Evolutionary conservation across 2,113 vertebrate genomes (phyloP).

Genomic region (Dryoscopus gambensis): DNA sequence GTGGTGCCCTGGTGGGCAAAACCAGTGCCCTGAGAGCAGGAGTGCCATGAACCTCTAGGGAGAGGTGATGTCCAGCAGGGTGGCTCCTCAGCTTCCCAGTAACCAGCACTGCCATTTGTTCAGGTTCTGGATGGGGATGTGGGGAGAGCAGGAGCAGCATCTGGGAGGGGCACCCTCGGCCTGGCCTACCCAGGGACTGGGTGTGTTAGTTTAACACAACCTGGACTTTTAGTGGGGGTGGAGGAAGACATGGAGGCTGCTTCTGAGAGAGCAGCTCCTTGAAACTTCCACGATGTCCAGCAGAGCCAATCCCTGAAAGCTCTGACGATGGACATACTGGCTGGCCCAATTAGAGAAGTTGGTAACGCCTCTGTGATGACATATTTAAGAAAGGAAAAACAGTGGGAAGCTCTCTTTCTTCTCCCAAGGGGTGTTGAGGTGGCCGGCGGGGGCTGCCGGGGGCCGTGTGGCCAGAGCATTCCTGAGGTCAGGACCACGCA

Average conservation of each 20-base stretch:
- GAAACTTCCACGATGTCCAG: background rate
- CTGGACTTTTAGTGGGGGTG: background rate
- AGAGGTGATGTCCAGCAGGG: background rate
- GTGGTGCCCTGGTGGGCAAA: background rate
- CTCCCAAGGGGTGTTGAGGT: background rate
- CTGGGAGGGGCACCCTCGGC: background rate
- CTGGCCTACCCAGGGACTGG: background rate
- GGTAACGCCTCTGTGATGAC: background rate
- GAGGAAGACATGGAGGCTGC: background rate
- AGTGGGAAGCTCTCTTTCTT: background rate
- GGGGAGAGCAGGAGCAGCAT: background rate
- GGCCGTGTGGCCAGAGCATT: fast-evolving
- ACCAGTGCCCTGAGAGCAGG: background rate
- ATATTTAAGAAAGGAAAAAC: background rate
- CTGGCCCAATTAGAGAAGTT: background rate
- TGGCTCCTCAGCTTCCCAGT: background rate
- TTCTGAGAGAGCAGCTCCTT: background rate
- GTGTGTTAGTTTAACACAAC: background rate
- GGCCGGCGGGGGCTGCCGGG: fast-evolving
- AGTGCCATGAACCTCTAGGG: background rate
- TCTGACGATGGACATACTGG: background rate
- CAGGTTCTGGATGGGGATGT: background rate
- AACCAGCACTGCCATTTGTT: background rate
- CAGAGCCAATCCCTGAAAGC: background rate
- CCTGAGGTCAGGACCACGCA: background rate